Conservation (phyloP, 2,888 invertebrate species). For the Cantharis lateralis region DNA sequence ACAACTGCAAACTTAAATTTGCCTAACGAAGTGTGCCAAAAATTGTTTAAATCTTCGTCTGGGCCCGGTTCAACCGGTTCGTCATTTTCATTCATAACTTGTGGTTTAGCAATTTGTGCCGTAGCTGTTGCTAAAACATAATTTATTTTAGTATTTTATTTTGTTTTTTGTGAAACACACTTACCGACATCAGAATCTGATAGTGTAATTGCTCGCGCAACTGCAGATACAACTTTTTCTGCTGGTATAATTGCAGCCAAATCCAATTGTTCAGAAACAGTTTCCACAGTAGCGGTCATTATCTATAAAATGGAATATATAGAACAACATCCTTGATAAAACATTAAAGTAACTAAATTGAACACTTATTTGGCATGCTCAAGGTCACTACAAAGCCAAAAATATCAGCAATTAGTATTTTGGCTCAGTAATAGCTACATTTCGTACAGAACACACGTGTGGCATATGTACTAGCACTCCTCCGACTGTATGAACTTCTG, state of each 20-base stretch:
- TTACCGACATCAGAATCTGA: constrained; percentile 88
- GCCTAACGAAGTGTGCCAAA: constrained; percentile 93
- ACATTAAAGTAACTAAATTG: not conserved
- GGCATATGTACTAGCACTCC: constrained; percentile 92
- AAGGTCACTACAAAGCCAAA: constrained; percentile 27
- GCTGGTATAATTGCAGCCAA: constrained; percentile 84
- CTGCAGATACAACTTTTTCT: constrained; percentile 75
- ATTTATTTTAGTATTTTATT: not conserved
- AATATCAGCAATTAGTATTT: constrained; percentile 9
- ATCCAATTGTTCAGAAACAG: constrained; percentile 89
- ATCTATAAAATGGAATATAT: constrained; percentile 64
- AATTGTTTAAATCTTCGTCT: constrained; percentile 79
- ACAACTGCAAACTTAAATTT: constrained; percentile 90
- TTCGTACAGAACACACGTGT: constrained; percentile 75
- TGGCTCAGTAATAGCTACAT: constrained; percentile 33
- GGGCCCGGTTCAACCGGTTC: constrained; percentile 70
- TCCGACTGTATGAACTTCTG: constrained; percentile 78
- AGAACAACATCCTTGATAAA: not conserved
- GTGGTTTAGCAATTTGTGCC: constrained; percentile 76
- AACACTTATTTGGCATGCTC: constrained; percentile 23
- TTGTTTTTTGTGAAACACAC: constrained; percentile 29
- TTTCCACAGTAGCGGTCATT: constrained; percentile 95
- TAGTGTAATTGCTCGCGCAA: constrained; percentile 84
- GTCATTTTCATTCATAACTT: constrained; percentile 77
- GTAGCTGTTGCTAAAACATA: constrained; percentile 58